Evolutionary conservation across 2,888 invertebrate species (phyloP).

Genomic region (Drosophila nr. medialis): DNA sequence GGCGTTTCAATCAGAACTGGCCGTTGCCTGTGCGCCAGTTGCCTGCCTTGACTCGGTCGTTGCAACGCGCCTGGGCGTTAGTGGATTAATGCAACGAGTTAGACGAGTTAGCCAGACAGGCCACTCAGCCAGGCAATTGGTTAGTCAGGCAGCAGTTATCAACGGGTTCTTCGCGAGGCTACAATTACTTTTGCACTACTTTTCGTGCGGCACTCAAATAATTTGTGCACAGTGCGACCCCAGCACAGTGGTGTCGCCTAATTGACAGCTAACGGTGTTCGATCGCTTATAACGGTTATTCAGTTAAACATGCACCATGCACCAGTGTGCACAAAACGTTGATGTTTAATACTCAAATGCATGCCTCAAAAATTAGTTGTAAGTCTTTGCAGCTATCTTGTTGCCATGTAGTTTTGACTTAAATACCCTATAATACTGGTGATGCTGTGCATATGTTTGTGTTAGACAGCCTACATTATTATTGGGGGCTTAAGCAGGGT

Average conservation of each 20-base stretch:
- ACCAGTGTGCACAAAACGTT: constrained; percentile 23
- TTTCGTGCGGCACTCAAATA: constrained; percentile 42
- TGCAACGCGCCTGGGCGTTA: constrained; percentile 64
- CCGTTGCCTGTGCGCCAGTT: constrained; percentile 35
- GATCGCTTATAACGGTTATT: background rate
- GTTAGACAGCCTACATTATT: background rate
- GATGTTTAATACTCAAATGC: constrained; percentile 35
- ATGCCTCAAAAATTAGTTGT: constrained; percentile 32
- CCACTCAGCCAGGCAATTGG: constrained; percentile 8
- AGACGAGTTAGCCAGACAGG: constrained; percentile 63
- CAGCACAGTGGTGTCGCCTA: constrained; percentile 39
- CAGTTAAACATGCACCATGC: constrained; percentile 1
- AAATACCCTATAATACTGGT: constrained; percentile 29
- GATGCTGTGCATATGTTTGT: background rate
- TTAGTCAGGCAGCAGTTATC: constrained; percentile 9
- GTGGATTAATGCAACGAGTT: constrained; percentile 72
- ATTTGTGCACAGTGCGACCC: constrained; percentile 26
- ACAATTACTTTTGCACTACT: constrained; percentile 81
- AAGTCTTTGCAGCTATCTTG: constrained; percentile 12
- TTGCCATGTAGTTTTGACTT: constrained; percentile 29
- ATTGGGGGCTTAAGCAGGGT: background rate
- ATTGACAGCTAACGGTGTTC: constrained; percentile 31
- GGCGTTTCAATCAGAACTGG: constrained; percentile 75
- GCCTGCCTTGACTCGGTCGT: constrained; percentile 57
- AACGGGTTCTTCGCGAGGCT: constrained; percentile 66